A percentile compares a stretch with the other conserved stretches of the same genome.
phyloP scores from a whole-genome alignment of 1,140 invertebrate species.

The Spodoptera litura region DNA sequence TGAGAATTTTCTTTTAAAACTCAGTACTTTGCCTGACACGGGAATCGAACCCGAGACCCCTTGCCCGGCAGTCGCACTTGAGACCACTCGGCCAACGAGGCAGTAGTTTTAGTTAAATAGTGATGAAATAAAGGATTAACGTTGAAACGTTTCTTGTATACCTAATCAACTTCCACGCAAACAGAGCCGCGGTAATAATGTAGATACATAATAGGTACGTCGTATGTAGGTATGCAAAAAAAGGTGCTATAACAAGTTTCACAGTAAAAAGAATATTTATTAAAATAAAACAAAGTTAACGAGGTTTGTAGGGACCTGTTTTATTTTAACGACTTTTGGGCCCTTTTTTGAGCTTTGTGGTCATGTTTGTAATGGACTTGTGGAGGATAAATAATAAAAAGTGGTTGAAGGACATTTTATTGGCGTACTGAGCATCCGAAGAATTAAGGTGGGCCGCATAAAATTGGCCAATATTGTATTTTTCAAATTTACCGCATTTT shows the following conservation, averaged over 20 bases:
- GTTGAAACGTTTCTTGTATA: too few species aligned
- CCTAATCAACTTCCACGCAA: too few species aligned
- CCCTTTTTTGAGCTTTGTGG: conserved; percentile 7
- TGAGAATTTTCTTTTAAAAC: too few species aligned
- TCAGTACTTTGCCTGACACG: too few species aligned
- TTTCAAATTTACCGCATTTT: background rate
- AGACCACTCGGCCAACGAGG: too few species aligned
- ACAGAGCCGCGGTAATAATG: too few species aligned
- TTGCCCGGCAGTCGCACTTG: too few species aligned
- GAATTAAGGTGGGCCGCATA: background rate
- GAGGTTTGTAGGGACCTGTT: conserved; percentile 13
- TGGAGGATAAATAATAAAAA: conserved; percentile 15
- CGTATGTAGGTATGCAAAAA: too few species aligned
- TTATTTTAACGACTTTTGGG: conserved; percentile 13
- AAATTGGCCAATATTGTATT: background rate
- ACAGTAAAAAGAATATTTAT: conserved; percentile 10
- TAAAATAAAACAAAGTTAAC: conserved; percentile 22
- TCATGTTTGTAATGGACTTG: conserved; percentile 11
- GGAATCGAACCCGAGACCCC: too few species aligned
- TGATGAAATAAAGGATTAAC: too few species aligned
- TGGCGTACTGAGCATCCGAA: background rate
- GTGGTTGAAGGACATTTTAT: background rate
- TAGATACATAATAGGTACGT: too few species aligned
- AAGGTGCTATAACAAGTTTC: background rate
- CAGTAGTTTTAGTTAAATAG: too few species aligned